phyloP scores from a whole-genome alignment of 2,797 vertebrate species.

The Perodicticus potto region DNA sequence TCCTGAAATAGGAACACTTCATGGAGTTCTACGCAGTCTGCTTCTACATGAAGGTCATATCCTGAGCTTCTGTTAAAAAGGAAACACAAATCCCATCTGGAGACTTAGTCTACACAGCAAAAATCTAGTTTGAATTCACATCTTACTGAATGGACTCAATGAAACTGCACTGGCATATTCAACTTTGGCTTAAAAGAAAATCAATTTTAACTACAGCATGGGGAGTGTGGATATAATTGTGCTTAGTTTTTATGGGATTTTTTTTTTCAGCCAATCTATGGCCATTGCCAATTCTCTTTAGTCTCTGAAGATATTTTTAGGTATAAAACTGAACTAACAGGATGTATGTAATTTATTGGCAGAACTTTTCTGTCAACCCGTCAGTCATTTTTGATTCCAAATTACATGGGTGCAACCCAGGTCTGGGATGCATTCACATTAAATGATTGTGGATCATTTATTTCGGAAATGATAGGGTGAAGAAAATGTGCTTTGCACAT shows the following conservation, averaged over 20 bases:
- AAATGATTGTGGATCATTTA: conserved; percentile 76
- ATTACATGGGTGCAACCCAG: conserved; percentile 78
- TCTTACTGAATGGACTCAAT: conserved; percentile 49
- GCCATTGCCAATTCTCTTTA: conserved; percentile 66
- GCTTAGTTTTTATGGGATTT: conserved; percentile 60
- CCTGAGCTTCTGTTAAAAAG: not conserved
- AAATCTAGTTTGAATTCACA: conserved; percentile 49
- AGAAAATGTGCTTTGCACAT: conserved; percentile 78
- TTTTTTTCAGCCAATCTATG: conserved; percentile 28
- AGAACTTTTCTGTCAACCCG: conserved; percentile 73
- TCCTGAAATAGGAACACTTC: not conserved
- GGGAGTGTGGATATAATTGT: conserved; percentile 70
- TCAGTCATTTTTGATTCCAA: conserved; percentile 82
- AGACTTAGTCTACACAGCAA: not conserved
- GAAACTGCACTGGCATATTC: conserved; percentile 45
- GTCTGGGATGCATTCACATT: conserved; percentile 80
- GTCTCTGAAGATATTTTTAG: conserved; percentile 80
- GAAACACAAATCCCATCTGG: not conserved
- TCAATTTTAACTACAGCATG: conserved; percentile 78
- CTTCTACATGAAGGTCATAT: not conserved
- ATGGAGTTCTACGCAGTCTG: not conserved
- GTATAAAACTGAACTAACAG: conserved; percentile 76
- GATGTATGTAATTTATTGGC: conserved; percentile 84
- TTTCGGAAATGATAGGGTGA: conserved; percentile 82
- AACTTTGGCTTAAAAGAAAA: conserved; percentile 75